Conservation (phyloP, 1,140 invertebrate species). For the Drosophila murphyi region DNA sequence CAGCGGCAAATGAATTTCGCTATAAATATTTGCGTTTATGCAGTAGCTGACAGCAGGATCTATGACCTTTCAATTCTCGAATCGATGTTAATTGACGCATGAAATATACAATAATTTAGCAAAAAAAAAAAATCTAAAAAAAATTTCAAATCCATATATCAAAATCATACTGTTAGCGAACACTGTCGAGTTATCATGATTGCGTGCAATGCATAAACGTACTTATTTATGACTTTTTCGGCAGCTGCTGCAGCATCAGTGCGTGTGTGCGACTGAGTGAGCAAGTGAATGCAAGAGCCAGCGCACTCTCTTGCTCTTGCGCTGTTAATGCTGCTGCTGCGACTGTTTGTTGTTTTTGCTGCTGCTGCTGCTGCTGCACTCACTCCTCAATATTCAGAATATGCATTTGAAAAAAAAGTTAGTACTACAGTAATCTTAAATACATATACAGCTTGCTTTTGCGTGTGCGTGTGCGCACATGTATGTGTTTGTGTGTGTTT, state of each 20-base stretch:
- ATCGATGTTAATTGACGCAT: neutral
- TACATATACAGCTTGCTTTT: conserved; percentile 19
- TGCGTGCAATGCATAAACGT: conserved; percentile 15
- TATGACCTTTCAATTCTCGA: conserved; percentile 3
- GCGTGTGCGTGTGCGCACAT: neutral
- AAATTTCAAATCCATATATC: too few species aligned
- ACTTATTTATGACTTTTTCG: conserved; percentile 9
- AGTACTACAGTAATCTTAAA: conserved; percentile 36
- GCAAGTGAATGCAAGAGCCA: conserved; percentile 5
- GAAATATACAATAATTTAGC: too few species aligned
- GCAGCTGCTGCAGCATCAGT: conserved; percentile 22
- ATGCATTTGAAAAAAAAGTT: conserved; percentile 43
- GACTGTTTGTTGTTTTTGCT: conserved; percentile 14
- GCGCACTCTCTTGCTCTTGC: conserved; percentile 25
- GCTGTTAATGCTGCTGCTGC: conserved; percentile 7
- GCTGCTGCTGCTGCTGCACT: conserved; percentile 15
- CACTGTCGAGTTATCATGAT: neutral
- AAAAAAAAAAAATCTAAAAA: too few species aligned
- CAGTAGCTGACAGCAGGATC: conserved; percentile 10
- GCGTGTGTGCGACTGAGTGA: conserved; percentile 14
- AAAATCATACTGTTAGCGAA: too few species aligned
- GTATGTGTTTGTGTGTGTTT: conserved; percentile 1
- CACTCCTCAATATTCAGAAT: conserved; percentile 32
- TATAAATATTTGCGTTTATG: conserved; percentile 28
- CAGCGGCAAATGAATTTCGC: conserved; percentile 31